phyloP scores from a whole-genome alignment of 1,140 invertebrate species.

The Probaryconus sp. region DNA sequence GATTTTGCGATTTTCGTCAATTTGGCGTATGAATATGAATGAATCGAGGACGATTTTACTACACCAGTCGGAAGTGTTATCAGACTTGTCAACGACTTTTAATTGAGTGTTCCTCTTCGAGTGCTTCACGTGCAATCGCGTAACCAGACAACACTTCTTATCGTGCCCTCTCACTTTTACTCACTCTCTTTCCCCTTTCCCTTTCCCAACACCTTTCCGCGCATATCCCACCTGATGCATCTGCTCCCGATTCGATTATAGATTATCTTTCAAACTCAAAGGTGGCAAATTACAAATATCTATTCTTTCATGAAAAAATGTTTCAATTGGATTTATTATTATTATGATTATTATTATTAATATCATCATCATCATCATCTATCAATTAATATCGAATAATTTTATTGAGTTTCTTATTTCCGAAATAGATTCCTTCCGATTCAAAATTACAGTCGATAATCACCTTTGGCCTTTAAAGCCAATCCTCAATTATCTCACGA shows the following conservation, averaged over 20 bases:
- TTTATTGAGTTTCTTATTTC: no score
- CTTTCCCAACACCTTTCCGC: slow-evolving; percentile 29
- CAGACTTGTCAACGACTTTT: slow-evolving; percentile 60
- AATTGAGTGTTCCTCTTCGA: slow-evolving; percentile 60
- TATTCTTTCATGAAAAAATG: no score
- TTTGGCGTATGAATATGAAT: slow-evolving; percentile 40
- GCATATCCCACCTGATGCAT: slow-evolving; percentile 58
- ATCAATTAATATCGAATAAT: no score
- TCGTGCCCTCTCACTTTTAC: slow-evolving; percentile 23
- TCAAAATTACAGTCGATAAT: no score
- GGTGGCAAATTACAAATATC: no score
- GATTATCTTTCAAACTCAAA: slow-evolving; percentile 22
- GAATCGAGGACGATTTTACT: slow-evolving; percentile 16
- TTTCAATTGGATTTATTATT: no score
- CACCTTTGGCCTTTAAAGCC: no score
- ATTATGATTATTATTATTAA: no score
- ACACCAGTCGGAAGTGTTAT: slow-evolving; percentile 30
- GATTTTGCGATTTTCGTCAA: slow-evolving; percentile 7
- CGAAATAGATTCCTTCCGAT: no score
- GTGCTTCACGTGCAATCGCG: slow-evolving; percentile 56
- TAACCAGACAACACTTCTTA: slow-evolving; percentile 52
- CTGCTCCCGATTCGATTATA: slow-evolving; percentile 28
- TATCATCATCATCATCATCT: no score
- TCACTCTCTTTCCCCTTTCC: slow-evolving; percentile 14
- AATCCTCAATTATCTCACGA: no score